A percentile compares a stretch with the other conserved stretches of the same genome.
Evolutionary conservation across 53 echinoderm and acorn worm species (phyloP).

Genomic region (Temnopleurus reevesii): DNA sequence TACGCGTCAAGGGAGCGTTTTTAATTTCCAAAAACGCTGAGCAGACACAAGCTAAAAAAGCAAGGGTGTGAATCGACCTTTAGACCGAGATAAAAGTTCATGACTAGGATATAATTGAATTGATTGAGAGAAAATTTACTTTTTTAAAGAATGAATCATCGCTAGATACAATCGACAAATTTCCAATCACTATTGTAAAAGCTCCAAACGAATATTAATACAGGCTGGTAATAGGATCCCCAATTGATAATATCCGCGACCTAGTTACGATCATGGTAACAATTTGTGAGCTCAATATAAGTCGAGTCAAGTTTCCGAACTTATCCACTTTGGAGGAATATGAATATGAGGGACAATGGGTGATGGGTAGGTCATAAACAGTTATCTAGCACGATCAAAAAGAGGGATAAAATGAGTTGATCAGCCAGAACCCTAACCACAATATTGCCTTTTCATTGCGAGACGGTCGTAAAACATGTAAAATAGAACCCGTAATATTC

Average conservation of each 20-base stretch:
- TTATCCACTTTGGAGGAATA: not conserved
- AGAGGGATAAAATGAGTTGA: not conserved
- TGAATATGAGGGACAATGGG: not conserved
- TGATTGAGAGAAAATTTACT: no score
- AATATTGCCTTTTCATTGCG: not conserved
- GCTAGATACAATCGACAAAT: not conserved
- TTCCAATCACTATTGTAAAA: not conserved
- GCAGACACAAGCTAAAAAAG: no score
- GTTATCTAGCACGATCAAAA: slow-evolving; percentile 34
- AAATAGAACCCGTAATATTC: not conserved
- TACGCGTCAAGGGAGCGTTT: no score
- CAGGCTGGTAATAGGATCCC: not conserved
- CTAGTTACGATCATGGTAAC: not conserved
- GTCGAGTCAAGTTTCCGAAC: slow-evolving; percentile 25
- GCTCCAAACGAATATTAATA: not conserved
- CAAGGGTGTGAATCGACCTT: no score
- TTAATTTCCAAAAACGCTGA: no score
- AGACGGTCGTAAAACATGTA: slow-evolving; percentile 15
- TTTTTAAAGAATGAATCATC: slow-evolving; percentile 18
- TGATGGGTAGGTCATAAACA: slow-evolving; percentile 15
- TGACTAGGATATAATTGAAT: no score
- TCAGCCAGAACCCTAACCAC: slow-evolving; percentile 4
- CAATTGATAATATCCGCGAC: slow-evolving; percentile 10
- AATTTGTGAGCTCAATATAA: not conserved
- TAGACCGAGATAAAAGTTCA: no score